These are phyloP conservation scores for Falco rusticolus DNA, from an alignment of 2,797 vertebrate genomes.

Conservation along the genomic window DNA sequence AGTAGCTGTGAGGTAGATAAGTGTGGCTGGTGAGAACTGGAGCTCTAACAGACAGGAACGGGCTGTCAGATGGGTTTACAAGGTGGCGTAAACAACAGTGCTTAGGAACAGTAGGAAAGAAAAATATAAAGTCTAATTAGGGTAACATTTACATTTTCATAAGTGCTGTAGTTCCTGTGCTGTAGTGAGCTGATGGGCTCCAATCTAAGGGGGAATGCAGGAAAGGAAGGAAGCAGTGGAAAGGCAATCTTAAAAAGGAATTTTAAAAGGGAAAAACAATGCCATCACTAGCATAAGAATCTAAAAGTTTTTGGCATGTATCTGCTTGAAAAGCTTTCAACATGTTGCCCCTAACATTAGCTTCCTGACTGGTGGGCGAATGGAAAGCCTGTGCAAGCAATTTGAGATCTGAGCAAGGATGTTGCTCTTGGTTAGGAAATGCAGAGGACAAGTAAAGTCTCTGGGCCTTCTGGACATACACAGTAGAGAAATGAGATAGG, in stretches of 20 bases:
- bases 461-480: neutral
- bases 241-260: neutral
- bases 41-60: slow-evolving; percentile 24
- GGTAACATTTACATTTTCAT: neutral
- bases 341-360: neutral
- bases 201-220: neutral
- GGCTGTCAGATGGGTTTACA: slow-evolving; percentile 39
- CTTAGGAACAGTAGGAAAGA: neutral
- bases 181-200: neutral
- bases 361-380: neutral
- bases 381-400: neutral
- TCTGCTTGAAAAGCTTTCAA: neutral
- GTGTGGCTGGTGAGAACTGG: slow-evolving; percentile 4
- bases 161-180: neutral
- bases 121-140: neutral
- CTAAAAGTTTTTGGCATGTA: neutral
- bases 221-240: neutral
- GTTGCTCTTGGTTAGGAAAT: neutral
- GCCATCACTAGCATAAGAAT: neutral
- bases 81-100: neutral
- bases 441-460: neutral
- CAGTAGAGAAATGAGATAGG: neutral
- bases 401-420: neutral
- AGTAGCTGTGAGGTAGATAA: slow-evolving; percentile 20
- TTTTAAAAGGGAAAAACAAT: neutral